phyloP scores from a whole-genome alignment of 2,888 invertebrate species.

The Chymomyza procnemis region DNA sequence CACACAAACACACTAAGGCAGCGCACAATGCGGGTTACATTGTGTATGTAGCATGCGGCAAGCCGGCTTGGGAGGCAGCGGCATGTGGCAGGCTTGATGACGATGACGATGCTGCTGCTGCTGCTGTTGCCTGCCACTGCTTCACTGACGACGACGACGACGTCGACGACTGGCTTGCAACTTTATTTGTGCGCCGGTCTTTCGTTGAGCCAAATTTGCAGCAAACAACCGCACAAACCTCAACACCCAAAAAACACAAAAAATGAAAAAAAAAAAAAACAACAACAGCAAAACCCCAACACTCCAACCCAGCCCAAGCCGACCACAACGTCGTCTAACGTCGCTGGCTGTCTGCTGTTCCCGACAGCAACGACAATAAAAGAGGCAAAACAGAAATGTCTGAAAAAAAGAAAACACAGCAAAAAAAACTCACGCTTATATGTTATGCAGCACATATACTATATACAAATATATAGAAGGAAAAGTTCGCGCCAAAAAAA shows the following conservation, averaged over 20 bases:
- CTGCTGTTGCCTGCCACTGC: slow-evolving; percentile 16
- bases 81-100: neutral
- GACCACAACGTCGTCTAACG: neutral
- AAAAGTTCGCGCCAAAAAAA: slow-evolving; percentile 2
- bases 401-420: slow-evolving; percentile 45
- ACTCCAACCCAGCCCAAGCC: neutral
- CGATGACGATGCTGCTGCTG: slow-evolving; percentile 26
- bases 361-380: slow-evolving; percentile 46
- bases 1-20: slow-evolving; percentile 23
- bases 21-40: slow-evolving; percentile 67
- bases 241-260: slow-evolving; percentile 3
- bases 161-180: slow-evolving; percentile 39
- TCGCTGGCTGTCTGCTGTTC: neutral
- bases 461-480: neutral
- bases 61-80: slow-evolving; percentile 6
- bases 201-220: slow-evolving; percentile 28
- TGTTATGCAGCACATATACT: slow-evolving; percentile 15
- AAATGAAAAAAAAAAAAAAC: neutral
- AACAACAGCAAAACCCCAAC: no score
- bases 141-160: no score
- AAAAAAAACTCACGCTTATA: neutral
- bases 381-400: slow-evolving; percentile 54
- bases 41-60: slow-evolving; percentile 42
- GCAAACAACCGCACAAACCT: slow-evolving; percentile 9
- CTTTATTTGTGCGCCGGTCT: slow-evolving; percentile 28